These are phyloP conservation scores for Philonicus albiceps DNA, from an alignment of 2,888 invertebrate genomes.

Conservation along the genomic window DNA sequence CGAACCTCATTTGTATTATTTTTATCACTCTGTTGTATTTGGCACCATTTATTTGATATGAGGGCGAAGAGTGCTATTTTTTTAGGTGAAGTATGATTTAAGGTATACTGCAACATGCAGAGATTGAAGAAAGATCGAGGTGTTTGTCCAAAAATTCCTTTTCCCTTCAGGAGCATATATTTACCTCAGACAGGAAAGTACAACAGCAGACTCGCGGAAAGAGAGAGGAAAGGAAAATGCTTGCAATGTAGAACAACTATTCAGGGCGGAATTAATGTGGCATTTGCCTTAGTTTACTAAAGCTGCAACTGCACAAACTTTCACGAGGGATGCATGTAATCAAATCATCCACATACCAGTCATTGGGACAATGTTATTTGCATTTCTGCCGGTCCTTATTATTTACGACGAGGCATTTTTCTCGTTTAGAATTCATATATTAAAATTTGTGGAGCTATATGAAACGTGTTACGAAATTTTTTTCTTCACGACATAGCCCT, in stretches of 20 bases:
- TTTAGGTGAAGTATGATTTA: background rate
- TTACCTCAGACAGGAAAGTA: background rate
- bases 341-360: background rate
- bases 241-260: background rate
- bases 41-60: background rate
- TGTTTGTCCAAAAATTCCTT: background rate
- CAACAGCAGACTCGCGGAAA: background rate
- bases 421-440: background rate
- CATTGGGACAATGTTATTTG: background rate
- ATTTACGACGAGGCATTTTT: background rate
- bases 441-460: background rate
- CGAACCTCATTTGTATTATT: background rate
- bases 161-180: background rate
- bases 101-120: background rate
- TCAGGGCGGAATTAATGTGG: background rate
- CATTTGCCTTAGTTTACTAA: background rate
- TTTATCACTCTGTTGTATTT: background rate
- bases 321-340: background rate
- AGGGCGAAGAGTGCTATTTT: background rate
- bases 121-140: background rate
- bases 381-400: background rate
- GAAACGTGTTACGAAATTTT: background rate
- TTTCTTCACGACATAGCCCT: background rate
- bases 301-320: background rate
- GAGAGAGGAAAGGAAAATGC: background rate